These are phyloP conservation scores for Emydocephalus ijimae DNA, from an alignment of 2,113 vertebrate species.

Conservation along the genomic window DNA sequence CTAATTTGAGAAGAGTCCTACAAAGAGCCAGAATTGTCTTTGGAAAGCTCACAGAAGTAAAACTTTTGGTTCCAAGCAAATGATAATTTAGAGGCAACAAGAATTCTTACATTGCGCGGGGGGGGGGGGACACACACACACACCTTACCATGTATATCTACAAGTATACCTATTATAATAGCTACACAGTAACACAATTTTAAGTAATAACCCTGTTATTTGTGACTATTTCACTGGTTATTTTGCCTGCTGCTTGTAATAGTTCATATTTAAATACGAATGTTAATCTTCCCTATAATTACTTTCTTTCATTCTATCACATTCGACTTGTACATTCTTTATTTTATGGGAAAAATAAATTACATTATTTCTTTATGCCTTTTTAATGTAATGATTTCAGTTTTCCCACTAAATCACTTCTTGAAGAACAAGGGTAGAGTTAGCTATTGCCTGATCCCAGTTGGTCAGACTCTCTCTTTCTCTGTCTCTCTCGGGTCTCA, in stretches of 20 bases:
- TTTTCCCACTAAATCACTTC: constrained; percentile 23
- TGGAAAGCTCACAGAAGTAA: background rate
- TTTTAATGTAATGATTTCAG: constrained; percentile 44
- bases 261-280: background rate
- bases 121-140: too few species aligned
- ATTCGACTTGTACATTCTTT: constrained; percentile 49
- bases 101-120: background rate
- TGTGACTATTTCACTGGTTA: background rate
- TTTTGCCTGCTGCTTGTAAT: background rate
- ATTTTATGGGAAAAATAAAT: constrained; percentile 34
- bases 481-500: constrained; percentile 18
- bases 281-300: constrained; percentile 38
- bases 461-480: constrained; percentile 19
- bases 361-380: constrained; percentile 49
- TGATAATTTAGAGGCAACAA: background rate
- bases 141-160: background rate
- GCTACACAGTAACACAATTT: background rate
- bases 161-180: background rate
- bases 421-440: constrained; percentile 31
- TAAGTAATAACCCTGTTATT: background rate
- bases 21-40: background rate
- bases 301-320: constrained; percentile 34
- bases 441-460: constrained; percentile 42
- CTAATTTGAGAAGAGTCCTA: background rate
- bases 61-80: background rate